These are phyloP conservation scores for Brachymystax lenok DNA, from an alignment of 2,797 vertebrate species.

Conservation along the genomic window DNA sequence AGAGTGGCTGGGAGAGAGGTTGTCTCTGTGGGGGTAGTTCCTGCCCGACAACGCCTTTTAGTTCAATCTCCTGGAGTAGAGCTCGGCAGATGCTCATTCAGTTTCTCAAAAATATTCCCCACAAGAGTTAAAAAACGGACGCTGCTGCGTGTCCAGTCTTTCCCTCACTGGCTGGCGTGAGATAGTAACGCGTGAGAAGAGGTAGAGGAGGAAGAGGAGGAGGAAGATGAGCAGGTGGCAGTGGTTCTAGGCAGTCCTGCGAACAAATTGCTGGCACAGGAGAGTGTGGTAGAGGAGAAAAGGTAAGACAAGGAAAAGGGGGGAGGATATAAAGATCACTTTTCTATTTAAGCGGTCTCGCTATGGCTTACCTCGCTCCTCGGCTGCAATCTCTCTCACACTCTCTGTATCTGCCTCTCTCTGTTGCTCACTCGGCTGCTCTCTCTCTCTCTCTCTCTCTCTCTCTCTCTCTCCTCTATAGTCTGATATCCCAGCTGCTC, in stretches of 20 bases:
- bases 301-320: conserved; percentile 65
- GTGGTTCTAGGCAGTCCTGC: conserved; percentile 55
- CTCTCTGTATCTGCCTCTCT: conserved; percentile 16
- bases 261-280: conserved; percentile 27
- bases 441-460: conserved; percentile 46
- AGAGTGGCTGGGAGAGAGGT: conserved; percentile 44
- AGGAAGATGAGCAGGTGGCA: conserved; percentile 63
- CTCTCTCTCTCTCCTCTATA: conserved; percentile 41
- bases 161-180: conserved; percentile 20
- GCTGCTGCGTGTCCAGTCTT: neutral
- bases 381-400: conserved; percentile 9
- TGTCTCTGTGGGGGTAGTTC: conserved; percentile 33
- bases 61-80: neutral
- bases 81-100: neutral
- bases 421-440: conserved; percentile 12
- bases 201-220: conserved; percentile 36
- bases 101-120: conserved; percentile 1
- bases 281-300: conserved; percentile 49
- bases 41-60: neutral
- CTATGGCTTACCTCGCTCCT: conserved; percentile 44
- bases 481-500: conserved; percentile 58
- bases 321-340: conserved; percentile 67
- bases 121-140: neutral
- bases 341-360: conserved; percentile 68
- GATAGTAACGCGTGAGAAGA: conserved; percentile 49